phyloP scores from a whole-genome alignment of 2,888 invertebrate genomes.

The Ditula angustiorana region DNA sequence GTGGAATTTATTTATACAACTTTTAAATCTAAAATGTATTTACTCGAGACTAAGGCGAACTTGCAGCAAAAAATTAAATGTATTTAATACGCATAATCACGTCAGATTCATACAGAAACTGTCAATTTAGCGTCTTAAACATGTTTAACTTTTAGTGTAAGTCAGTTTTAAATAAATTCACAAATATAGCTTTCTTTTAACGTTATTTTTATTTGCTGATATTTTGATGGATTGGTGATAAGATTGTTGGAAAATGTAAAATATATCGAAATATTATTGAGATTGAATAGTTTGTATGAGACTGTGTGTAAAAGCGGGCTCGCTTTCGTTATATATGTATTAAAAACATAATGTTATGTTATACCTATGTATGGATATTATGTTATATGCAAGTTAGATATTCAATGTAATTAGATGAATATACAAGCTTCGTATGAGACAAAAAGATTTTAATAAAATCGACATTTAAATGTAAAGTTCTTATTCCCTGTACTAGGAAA shows the following conservation, averaged over 20 bases:
- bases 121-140: too few species aligned
- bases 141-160: too few species aligned
- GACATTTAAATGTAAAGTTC: conserved; percentile 64
- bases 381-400: conserved; percentile 73
- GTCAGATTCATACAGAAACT: too few species aligned
- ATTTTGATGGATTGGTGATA: conserved; percentile 17
- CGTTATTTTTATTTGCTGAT: conserved; percentile 18
- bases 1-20: conserved; percentile 28
- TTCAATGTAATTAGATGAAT: conserved; percentile 81
- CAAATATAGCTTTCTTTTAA: neutral
- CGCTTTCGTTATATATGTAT: conserved; percentile 28
- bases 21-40: conserved; percentile 20
- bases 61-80: too few species aligned
- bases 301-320: conserved; percentile 17
- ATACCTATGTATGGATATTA: conserved; percentile 46
- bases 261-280: conserved; percentile 32
- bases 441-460: conserved; percentile 83
- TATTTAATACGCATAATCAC: too few species aligned
- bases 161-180: too few species aligned
- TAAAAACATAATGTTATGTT: conserved; percentile 43
- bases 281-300: conserved; percentile 21
- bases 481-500: neutral
- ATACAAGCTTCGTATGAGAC: conserved; percentile 83
- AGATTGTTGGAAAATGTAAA: conserved; percentile 31
- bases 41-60: conserved; percentile 7